Conservation (phyloP, 2,888 invertebrate species). For the Gnatocerus cornutus region DNA sequence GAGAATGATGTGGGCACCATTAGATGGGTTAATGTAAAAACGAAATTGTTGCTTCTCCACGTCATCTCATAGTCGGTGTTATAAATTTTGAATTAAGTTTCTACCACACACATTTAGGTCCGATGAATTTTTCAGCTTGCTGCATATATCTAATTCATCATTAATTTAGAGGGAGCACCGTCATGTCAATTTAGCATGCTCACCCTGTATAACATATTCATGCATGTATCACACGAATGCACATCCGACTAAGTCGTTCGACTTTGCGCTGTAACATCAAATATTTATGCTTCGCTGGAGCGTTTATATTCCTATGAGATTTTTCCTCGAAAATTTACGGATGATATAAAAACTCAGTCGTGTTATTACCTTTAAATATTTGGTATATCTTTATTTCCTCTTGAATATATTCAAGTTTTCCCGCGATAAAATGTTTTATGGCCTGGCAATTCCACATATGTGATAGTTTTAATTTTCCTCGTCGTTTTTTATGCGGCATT, state of each 20-base stretch:
- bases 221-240: slow-evolving; percentile 59
- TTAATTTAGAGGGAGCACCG: background rate
- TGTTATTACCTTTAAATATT: slow-evolving; percentile 54
- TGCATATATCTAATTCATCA: slow-evolving; percentile 3
- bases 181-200: slow-evolving; percentile 14
- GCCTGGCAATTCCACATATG: background rate
- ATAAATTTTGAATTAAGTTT: background rate
- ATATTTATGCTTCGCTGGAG: slow-evolving; percentile 62
- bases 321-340: slow-evolving; percentile 61
- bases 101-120: slow-evolving; percentile 10
- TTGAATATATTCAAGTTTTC: slow-evolving; percentile 16
- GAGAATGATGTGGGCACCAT: background rate
- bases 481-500: background rate
- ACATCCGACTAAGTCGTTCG: slow-evolving; percentile 54
- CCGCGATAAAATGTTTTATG: background rate
- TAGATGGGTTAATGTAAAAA: slow-evolving; percentile 7
- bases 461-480: slow-evolving; percentile 1
- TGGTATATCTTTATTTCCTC: slow-evolving; percentile 49
- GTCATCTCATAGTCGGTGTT: background rate
- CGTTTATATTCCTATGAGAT: slow-evolving; percentile 59
- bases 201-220: slow-evolving; percentile 48
- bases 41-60: background rate
- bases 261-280: slow-evolving; percentile 60
- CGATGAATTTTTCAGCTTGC: background rate
- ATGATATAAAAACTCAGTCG: slow-evolving; percentile 55